Base-by-base conservation (phyloP, 1,140 invertebrate species). In the Centruroides sculpturatus region DNA sequence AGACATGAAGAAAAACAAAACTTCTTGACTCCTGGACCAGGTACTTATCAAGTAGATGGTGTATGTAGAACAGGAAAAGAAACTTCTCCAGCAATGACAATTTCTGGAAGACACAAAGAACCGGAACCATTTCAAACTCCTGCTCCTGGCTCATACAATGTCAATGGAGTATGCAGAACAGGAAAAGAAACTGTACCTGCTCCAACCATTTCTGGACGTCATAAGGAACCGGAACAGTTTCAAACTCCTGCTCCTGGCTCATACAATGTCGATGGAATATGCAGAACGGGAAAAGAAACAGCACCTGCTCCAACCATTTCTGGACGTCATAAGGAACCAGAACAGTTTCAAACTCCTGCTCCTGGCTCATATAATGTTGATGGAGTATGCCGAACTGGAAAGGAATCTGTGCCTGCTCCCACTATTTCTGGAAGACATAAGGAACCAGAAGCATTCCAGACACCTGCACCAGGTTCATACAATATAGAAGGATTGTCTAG, bases 281-380 rank as follows among this genome's bases (percentile, higher is more conserved):
- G 59, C 46, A 41, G 59, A 10, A 57, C 46, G 52, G 49, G 12
- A n/a, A 12, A n/a, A 12, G 34, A 51, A 12, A 51, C 49, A 1
- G 34, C 2, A 12, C 49, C 49, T 51, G 34, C 12, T 34, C 34
- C 12, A 12, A 51, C 12, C 49, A 12, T 68, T 35, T 59, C 61
- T 12, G 62, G 64, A 0, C 81, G 80, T 59, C 76, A 79, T 59
- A 69, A 72, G 12, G 68, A 71, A 11, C 80, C 78, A 64, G 74
- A 71, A 41, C 76, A 78, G 48, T 79, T 76, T 54, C 79, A 70
- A 23, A 87, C 87, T n/a, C 88, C 89, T 1, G 89, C 88, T 23
- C 89, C 89, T 8, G 88, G 87, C 4, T 83, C 85, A 63, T 92
- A 92, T 71, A 89, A 90, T 72, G 83, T 91, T n/a, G 84, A 85